phyloP scores from a whole-genome alignment of 2,113 vertebrate species.

The Sturnus vulgaris region DNA sequence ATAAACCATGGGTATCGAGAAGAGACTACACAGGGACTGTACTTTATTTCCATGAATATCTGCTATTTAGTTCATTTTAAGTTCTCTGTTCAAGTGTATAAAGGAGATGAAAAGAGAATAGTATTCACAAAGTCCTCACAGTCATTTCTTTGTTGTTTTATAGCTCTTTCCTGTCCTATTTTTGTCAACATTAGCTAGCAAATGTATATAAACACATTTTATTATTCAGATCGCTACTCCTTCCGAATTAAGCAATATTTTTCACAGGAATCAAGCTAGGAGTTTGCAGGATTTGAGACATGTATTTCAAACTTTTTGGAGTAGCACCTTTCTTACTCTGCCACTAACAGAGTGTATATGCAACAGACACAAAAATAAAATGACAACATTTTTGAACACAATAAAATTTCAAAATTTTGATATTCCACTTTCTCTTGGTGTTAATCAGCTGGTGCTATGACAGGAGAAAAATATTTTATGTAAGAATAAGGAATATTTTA shows the following conservation, averaged over 20 bases:
- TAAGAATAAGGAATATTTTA: neutral
- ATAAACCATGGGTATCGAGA: neutral
- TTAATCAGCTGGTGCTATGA: neutral
- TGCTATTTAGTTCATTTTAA: slow-evolving; percentile 9
- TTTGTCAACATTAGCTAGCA: neutral
- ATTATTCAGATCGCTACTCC: neutral
- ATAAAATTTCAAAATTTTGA: neutral
- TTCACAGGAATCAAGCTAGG: neutral
- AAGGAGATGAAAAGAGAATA: neutral
- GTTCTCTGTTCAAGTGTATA: neutral
- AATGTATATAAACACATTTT: neutral
- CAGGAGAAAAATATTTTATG: neutral
- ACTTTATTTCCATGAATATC: slow-evolving; percentile 11
- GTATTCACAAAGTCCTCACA: neutral
- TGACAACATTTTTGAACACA: neutral
- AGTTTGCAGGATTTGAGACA: neutral
- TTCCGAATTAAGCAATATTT: neutral
- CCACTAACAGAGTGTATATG: neutral
- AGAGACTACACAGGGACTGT: neutral
- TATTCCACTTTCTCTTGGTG: neutral
- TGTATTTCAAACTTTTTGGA: neutral
- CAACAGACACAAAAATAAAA: neutral
- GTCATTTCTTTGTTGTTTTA: neutral
- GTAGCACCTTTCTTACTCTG: neutral
- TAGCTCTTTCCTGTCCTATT: neutral